Base-by-base conservation (phyloP, 2,113 vertebrate species). In the Dinomys branickii region DNA sequence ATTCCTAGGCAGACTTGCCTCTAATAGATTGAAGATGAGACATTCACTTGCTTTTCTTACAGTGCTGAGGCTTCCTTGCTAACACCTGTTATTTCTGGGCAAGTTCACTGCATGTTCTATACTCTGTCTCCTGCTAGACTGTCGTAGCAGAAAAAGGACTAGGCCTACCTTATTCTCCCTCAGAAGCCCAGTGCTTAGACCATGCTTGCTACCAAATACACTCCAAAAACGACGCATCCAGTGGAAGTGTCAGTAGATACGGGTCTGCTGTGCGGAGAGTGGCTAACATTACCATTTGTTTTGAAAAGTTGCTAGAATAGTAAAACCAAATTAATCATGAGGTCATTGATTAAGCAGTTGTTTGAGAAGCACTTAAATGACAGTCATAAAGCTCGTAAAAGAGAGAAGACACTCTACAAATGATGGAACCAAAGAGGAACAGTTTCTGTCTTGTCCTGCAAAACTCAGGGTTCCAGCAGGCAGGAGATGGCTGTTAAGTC, bases 291-390 rank as follows among this genome's bases (percentile, higher is more conserved):
- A 92, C 52, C 54, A 13, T 85, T 84, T 88, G 65, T 89, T 89
- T 88, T 14, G 87, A 91, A 94, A 83, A 30, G 65, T 69, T 82
- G 52, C 54, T 92, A 52, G 84, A 71, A 73, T 33, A 35, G 38
- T 71, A 50, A 84, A 71, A 63, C 80, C 58, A 26, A 63, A 52
- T 59, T 59, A 90, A 89, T 75, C 47, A 22, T 75, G 90, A 85
- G 50, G 56, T 87, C 84, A 80, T 44, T 71, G 77, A 33, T 89
- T 44, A 77, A 82, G 44, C 69, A 50, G 56, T 84, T 95, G 61
- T 93, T 92, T 94, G 90, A 75, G 85, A 96, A 93, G 65, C 16
- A 38, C 92, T 65, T 19, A 26, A 41, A 19, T 63, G 35, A 73
- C 44, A 71, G 14, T 61, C 35, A 52, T 4, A 61, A 80, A 65